Base-by-base conservation (phyloP, 2,888 invertebrate species). In the Rotaria socialis region DNA sequence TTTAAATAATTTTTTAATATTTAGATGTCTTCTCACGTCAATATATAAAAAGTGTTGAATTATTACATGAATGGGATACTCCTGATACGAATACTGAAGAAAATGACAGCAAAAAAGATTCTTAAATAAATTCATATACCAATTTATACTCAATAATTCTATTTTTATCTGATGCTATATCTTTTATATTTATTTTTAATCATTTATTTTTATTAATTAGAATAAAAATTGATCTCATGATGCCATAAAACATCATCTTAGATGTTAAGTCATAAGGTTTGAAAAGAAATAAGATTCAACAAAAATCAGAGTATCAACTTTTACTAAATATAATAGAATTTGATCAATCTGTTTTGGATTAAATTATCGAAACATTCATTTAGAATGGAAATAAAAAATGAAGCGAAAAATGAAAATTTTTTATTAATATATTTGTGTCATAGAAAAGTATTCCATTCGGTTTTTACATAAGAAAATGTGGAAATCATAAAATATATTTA, bases 41-140 rank as follows among this genome's bases (percentile, higher is more conserved):
- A 47, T 80, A 80, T 80, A 80, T 80, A 43, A 80, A 80, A 80
- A 80, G 80, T 47, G 14, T 80, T n/a, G 14, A 80, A 80, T 24
- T 80, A 43, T 43, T 80, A 80, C n/a, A 80, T 10, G 47, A 24
- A 24, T 47, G 2, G 22, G 80, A 67, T 35, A 35, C 24, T 47
- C 11, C 47, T 4, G n/a, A 47, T 80, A 47, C 8, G 14, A 35
- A 67, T 35, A 67, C 11, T 35, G 5, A 67, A 35, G 27, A 67
- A 27, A 67, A 67, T 35, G 5, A 41, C 2, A 6, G 35, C 2
- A 67, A 41, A 67, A 35, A 67, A 35, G 0, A 27, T 6, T 67
- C 19, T 0, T 67, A 67, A 16, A 67, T 41, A 2, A 19, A 67
- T 35, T 19, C 4, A 35, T 19, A 11, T 19, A 2, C 16, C 6